Percentiles rank a stretch among this genome's conserved stretches.
Conservation (phyloP, 2,888 invertebrate species). For the Pocota personata region DNA sequence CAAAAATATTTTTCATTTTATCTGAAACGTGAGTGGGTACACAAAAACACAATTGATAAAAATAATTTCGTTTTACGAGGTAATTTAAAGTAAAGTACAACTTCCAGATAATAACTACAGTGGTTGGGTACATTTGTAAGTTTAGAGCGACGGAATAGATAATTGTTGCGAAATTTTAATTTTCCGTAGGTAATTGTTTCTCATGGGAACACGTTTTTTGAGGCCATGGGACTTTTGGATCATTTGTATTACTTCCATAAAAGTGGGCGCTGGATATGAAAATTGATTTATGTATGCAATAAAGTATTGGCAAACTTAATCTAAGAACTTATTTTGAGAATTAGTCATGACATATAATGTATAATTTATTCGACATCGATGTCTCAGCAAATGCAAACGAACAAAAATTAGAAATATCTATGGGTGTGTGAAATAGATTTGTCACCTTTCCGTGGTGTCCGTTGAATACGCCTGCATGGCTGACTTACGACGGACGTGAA, state of each 20-base stretch:
- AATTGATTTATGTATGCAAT: background rate
- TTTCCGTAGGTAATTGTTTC: conserved; percentile 16
- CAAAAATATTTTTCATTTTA: background rate
- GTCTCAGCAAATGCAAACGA: conserved; percentile 10
- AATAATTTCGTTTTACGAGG: conserved; percentile 4
- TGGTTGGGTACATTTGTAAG: background rate
- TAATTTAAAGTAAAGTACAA: conserved; percentile 12
- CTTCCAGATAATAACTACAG: conserved; percentile 9
- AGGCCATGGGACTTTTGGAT: background rate
- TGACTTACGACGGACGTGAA: conserved; percentile 7
- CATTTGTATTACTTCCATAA: background rate
- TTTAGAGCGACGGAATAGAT: background rate
- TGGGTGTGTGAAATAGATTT: conserved; percentile 36
- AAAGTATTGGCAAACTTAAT: conserved; percentile 1
- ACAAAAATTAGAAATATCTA: conserved; percentile 7
- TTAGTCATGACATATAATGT: conserved; percentile 3
- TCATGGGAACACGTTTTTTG: conserved; percentile 3
- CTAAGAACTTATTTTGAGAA: background rate
- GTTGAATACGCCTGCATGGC: background rate
- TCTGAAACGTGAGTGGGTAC: conserved; percentile 5
- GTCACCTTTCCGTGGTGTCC: conserved; percentile 13
- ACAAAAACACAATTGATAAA: conserved; percentile 6
- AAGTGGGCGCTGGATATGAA: background rate
- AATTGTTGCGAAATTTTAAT: conserved; percentile 35
- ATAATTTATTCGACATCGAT: conserved; percentile 11